Evolutionary conservation across 2,888 invertebrate species (phyloP).

Genomic region (Zootermopsis nevadensis): DNA sequence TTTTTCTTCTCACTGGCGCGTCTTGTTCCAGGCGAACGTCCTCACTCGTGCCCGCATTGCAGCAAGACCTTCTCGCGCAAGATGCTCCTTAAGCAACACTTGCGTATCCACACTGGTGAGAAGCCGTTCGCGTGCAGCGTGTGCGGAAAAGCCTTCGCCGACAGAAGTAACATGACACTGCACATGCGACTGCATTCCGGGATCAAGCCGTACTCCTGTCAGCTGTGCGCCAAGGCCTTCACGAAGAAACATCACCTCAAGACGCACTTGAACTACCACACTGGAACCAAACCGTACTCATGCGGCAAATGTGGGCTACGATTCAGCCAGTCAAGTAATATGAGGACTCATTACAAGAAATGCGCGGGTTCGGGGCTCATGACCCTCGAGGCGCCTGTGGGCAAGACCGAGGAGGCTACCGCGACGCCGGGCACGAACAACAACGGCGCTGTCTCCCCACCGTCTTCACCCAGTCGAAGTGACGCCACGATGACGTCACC

Average conservation of each 20-base stretch:
- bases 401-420: neutral
- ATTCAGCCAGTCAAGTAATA: slow-evolving; percentile 88
- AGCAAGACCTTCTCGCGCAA: slow-evolving; percentile 86
- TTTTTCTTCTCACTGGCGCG: slow-evolving; percentile 59
- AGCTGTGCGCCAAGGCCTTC: slow-evolving; percentile 80
- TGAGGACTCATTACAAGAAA: slow-evolving; percentile 87
- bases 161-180: slow-evolving; percentile 86
- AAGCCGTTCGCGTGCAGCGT: slow-evolving; percentile 80
- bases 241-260: slow-evolving; percentile 88
- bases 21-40: slow-evolving; percentile 69
- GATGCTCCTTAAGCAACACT: slow-evolving; percentile 86
- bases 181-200: slow-evolving; percentile 85
- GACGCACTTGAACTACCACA: slow-evolving; percentile 87
- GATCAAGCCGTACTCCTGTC: slow-evolving; percentile 78
- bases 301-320: slow-evolving; percentile 78
- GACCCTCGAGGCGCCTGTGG: neutral
- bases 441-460: neutral
- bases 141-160: slow-evolving; percentile 87
- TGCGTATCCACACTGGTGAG: slow-evolving; percentile 84
- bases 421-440: neutral
- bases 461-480: neutral
- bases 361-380: slow-evolving; percentile 63
- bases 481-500: neutral
- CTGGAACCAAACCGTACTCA: slow-evolving; percentile 84
- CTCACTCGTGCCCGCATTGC: slow-evolving; percentile 80